phyloP scores from a whole-genome alignment of 1,140 invertebrate species.

The Trichogramma pretiosum region DNA sequence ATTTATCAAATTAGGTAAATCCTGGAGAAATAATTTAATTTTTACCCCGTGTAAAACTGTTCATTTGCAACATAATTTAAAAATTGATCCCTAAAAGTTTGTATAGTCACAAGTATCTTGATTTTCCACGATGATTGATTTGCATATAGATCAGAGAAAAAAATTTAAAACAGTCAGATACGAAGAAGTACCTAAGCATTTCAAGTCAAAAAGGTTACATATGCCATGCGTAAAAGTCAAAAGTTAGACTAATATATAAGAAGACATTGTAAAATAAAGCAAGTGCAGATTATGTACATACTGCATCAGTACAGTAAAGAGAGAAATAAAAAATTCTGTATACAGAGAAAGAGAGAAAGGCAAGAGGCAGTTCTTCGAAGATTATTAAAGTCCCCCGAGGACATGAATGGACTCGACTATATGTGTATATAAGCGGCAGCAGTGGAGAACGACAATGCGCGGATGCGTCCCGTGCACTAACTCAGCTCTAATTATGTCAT shows the following conservation, averaged over 20 bases:
- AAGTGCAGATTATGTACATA: not conserved
- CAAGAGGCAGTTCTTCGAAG: conserved; percentile 10
- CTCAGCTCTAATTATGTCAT: conserved; percentile 19
- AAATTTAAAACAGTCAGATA: too few relatives aligned
- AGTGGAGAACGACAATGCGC: not conserved
- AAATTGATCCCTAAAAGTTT: too few relatives aligned
- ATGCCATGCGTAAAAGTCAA: not conserved
- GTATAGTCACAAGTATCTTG: too few relatives aligned
- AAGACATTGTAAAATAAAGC: not conserved
- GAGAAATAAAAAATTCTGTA: not conserved
- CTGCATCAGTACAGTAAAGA: not conserved
- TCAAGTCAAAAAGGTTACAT: too few relatives aligned
- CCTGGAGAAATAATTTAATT: too few relatives aligned
- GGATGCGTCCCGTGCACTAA: not conserved
- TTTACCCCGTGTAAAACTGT: too few relatives aligned
- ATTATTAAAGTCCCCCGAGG: conserved; percentile 18
- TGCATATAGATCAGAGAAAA: too few relatives aligned
- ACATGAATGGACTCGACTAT: not conserved
- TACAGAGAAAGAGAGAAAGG: not conserved
- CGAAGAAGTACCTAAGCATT: too few relatives aligned
- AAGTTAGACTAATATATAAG: not conserved
- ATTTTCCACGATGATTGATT: too few relatives aligned
- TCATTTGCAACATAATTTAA: too few relatives aligned
- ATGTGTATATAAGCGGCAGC: not conserved
- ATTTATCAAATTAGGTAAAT: too few relatives aligned